Evolutionary conservation across 53 echinoderm and acorn worm species (phyloP), one percentile per base, ranked within the genome.

Genomic region (Echinarachnius parma): DNA sequence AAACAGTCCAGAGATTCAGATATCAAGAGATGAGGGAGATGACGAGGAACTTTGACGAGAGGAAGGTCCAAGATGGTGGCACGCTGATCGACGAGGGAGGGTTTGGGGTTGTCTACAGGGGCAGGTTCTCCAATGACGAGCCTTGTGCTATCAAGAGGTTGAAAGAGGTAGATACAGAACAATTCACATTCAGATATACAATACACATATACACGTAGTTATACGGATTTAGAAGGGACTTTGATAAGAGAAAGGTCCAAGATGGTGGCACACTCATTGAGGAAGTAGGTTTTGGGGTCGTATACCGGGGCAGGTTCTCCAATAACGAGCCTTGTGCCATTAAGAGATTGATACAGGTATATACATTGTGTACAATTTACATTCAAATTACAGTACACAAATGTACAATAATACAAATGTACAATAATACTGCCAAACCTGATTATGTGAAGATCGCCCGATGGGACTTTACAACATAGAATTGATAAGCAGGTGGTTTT

Each of bases 241-340:
- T 92, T 29, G 67, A 92, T 53, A 35, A 78, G 2, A 47, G 14
- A 11, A 66, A 78, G 4, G 24, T 85, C 4, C 46, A 19, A 22
- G 75, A 87, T 21, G 91, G 87, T 16, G 91, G 91, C 10, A 68
- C 56, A 21, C 63, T 75, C 66, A 79, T 96, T 0, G 96, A 87
- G 1, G 85, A 91, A 60, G 96, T 91, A 4, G 96, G 90, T 3
- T 96, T 96, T 62, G 96, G 96, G 10, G 58, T 81, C 0, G 96
- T 96, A 21, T 96, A 68, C 60, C 42, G 66, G 2, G 96, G 96
- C 7, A 39, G 35, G 24, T 85, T 82, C 57, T 26, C 55, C 14
- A 75, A 60, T 21, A 48, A 76, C 29, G 75, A 84, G 30, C 68
- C 67, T 2, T 81, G 91, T 77, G 96, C 96, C 35, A 67, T 96